These are phyloP conservation scores for Drosophila takahashii DNA, from an alignment of 1,140 invertebrate genomes.

Conservation along the genomic window DNA sequence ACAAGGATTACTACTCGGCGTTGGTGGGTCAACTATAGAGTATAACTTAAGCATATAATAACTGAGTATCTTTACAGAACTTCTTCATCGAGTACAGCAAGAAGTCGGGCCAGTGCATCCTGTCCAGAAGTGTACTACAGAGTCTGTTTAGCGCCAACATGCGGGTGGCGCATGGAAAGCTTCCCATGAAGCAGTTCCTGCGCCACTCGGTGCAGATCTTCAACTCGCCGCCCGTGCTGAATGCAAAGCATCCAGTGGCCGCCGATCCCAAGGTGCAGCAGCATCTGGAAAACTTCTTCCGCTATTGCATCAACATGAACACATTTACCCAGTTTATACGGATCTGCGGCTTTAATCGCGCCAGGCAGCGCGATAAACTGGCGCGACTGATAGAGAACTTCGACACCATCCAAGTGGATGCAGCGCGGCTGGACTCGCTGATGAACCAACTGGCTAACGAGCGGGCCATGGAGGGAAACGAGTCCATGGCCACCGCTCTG, in stretches of 20 bases:
- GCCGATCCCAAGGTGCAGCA: slow-evolving; percentile 86
- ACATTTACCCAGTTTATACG: slow-evolving; percentile 95
- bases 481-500: slow-evolving; percentile 70
- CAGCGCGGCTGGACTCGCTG: slow-evolving; percentile 95
- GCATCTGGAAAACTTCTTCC: slow-evolving; percentile 95
- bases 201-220: slow-evolving; percentile 94
- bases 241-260: slow-evolving; percentile 88
- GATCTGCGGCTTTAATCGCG: slow-evolving; percentile 97
- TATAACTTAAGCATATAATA: not conserved
- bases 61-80: slow-evolving; percentile 88
- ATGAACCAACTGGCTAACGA: slow-evolving; percentile 87
- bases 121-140: slow-evolving; percentile 96
- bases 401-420: slow-evolving; percentile 96
- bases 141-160: slow-evolving; percentile 89
- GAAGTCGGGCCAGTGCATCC: slow-evolving; percentile 93
- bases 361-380: slow-evolving; percentile 96
- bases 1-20: slow-evolving; percentile 92
- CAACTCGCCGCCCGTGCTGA: slow-evolving; percentile 93
- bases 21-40: slow-evolving; percentile 87
- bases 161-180: slow-evolving; percentile 85
- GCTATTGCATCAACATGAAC: slow-evolving; percentile 90
- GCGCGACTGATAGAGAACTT: slow-evolving; percentile 94
- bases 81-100: slow-evolving; percentile 97
- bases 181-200: slow-evolving; percentile 91
- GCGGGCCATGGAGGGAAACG: slow-evolving; percentile 74